Conservation (phyloP, 2,888 invertebrate genomes). For the Adela reaumurella region DNA sequence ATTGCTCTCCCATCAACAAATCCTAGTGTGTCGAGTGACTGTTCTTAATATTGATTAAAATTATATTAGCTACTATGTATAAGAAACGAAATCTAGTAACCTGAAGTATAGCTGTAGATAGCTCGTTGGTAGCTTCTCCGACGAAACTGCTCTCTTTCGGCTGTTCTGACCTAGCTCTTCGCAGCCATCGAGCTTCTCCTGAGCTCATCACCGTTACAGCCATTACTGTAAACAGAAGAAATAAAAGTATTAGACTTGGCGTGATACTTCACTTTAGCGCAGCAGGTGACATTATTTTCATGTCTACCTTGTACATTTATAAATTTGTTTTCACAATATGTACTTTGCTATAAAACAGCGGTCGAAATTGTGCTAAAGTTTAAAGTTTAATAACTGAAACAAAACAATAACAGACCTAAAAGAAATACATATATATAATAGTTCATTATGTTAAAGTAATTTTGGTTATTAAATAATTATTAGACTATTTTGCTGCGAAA, state of each 20-base stretch:
- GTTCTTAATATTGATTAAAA: too few species aligned
- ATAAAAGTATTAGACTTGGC: constrained; percentile 1
- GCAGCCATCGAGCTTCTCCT: constrained; percentile 34
- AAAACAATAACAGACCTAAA: too few species aligned
- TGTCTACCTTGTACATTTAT: not conserved
- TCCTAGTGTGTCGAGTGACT: too few species aligned
- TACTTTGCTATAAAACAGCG: constrained; percentile 13
- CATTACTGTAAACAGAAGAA: constrained; percentile 23
- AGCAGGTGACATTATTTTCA: too few species aligned
- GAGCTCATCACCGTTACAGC: constrained; percentile 26
- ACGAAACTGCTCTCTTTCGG: constrained; percentile 41
- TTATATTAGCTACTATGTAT: too few species aligned
- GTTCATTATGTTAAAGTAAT: too few species aligned
- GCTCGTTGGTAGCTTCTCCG: constrained; percentile 47
- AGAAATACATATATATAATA: too few species aligned
- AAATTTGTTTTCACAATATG: not conserved
- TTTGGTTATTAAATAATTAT: too few species aligned
- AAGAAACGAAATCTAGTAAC: constrained; percentile 22
- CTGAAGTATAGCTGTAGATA: constrained; percentile 52
- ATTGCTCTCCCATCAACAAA: too few species aligned
- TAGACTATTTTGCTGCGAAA: too few species aligned
- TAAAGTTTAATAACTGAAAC: not conserved
- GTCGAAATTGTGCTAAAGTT: constrained; percentile 6
- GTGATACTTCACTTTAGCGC: too few species aligned
- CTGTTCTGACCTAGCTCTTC: constrained; percentile 28